These are phyloP conservation scores for Heliocidaris erythrogramma DNA, from an alignment of 35 echinoderm and acorn worm species.

Conservation along the genomic window DNA sequence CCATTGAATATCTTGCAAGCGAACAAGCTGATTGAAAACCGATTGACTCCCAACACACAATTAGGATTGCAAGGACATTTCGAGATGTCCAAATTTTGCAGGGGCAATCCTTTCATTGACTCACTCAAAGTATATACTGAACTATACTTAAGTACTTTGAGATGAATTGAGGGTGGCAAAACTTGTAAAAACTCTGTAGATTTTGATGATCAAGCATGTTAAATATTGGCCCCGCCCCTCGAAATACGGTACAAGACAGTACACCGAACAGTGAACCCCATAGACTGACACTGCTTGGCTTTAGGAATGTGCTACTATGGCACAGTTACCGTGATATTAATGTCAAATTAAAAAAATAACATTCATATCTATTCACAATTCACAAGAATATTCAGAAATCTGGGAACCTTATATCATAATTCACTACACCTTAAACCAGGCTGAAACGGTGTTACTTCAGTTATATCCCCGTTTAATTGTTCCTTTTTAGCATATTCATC, in stretches of 20 bases:
- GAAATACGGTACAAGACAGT: neutral
- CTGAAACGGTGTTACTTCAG: too few species aligned
- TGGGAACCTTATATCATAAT: too few species aligned
- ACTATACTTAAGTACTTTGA: too few species aligned
- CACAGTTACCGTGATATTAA: too few species aligned
- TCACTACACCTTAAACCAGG: too few species aligned
- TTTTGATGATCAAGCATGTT: neutral
- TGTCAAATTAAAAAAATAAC: too few species aligned
- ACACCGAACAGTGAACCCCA: too few species aligned
- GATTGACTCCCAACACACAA: neutral
- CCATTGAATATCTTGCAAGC: neutral
- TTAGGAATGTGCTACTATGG: too few species aligned
- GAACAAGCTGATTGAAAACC: constrained; percentile 7
- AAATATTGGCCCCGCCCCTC: neutral
- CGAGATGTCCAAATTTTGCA: neutral
- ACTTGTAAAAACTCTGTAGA: neutral
- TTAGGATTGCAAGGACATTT: neutral
- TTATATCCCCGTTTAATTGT: too few species aligned
- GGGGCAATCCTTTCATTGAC: neutral
- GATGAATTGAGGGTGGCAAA: neutral
- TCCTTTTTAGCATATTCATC: neutral
- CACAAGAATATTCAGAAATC: too few species aligned
- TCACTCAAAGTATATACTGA: neutral
- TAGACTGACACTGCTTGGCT: too few species aligned
- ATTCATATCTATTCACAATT: too few species aligned